Evolutionary conservation across 2,888 invertebrate genomes (phyloP).

Genomic region (Himalopsyche kuldschensis): DNA sequence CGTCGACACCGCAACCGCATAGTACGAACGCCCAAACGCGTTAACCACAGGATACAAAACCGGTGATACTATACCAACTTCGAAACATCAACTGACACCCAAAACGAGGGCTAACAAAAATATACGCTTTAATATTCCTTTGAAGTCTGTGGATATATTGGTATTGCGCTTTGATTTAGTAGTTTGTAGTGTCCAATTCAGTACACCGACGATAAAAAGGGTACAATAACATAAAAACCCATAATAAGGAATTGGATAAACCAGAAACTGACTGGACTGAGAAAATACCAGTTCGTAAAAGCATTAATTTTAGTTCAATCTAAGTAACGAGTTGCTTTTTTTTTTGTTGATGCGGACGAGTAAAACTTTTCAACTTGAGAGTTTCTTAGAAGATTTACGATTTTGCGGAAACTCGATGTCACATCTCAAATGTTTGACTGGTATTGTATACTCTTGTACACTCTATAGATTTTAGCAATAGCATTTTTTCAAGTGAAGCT

Average conservation of each 20-base stretch:
- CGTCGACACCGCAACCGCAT: too few relatives aligned
- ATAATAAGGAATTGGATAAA: background rate
- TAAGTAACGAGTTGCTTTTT: background rate
- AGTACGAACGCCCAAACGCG: too few relatives aligned
- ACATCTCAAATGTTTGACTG: background rate
- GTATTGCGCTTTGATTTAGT: background rate
- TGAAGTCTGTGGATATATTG: background rate
- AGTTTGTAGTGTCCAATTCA: background rate
- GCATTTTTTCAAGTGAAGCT: too few relatives aligned
- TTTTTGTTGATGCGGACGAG: background rate
- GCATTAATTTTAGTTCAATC: background rate
- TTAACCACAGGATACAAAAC: too few relatives aligned
- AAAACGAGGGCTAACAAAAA: too few relatives aligned
- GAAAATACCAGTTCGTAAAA: background rate
- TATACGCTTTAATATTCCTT: too few relatives aligned
- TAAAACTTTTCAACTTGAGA: background rate
- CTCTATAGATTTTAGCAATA: too few relatives aligned
- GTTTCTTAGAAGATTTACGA: background rate
- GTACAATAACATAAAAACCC: background rate
- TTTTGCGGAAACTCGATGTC: background rate
- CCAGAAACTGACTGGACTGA: background rate
- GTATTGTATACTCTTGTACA: background rate
- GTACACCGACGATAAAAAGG: background rate
- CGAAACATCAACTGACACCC: too few relatives aligned
- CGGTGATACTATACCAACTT: too few relatives aligned